Evolutionary conservation across 2,113 vertebrate genomes (phyloP), one percentile per base, ranked within the genome.

Genomic region (Daphoenositta chrysoptera): DNA sequence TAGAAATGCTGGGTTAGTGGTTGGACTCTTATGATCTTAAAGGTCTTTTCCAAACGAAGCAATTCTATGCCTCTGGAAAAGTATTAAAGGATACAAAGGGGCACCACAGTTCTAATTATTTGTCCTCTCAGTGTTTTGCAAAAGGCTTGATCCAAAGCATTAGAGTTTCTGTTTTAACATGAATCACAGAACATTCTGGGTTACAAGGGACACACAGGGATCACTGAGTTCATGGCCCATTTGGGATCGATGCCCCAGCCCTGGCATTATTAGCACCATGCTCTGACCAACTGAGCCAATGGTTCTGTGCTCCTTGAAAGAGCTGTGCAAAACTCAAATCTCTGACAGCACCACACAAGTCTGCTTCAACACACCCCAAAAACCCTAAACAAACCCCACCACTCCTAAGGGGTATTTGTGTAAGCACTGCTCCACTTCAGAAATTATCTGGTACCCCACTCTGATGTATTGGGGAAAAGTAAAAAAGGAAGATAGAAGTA

Each of bases 401-500:
- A 4, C 10, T 22, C 45, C 21, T 31, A 44, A 53, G 5, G 28
- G 42, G 18, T 5, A 3, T 15, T 24, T 35, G 5, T 11, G 6
- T 24, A 39, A 68, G 26, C 47, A 31, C 58, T 68, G 44, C 22
- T 31, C 5, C 31, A 27, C 28, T 50, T 40, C 33, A 77, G 19
- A 77, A 68, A 26, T 6, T 0, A 61, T 7, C 17, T 51, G 23
- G 18, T 39, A 57, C 3, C 33, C 22, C 15, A 64, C 12, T 20
- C 1, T 4, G 21, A 24, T 4, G 7, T 4, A 9, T 0, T 15
- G 5, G 14, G 35, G 27, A n/a, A 66, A 63, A 22, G 24, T 9
- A 11, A 42, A 51, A 37, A 37, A 23, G 30, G 57, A 10, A 33
- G 7, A 14, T 2, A 40, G 15, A 53, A 56, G 17, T 45, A 8